phyloP scores from a whole-genome alignment of 2,113 vertebrate genomes.

The Anseranas semipalmata region DNA sequence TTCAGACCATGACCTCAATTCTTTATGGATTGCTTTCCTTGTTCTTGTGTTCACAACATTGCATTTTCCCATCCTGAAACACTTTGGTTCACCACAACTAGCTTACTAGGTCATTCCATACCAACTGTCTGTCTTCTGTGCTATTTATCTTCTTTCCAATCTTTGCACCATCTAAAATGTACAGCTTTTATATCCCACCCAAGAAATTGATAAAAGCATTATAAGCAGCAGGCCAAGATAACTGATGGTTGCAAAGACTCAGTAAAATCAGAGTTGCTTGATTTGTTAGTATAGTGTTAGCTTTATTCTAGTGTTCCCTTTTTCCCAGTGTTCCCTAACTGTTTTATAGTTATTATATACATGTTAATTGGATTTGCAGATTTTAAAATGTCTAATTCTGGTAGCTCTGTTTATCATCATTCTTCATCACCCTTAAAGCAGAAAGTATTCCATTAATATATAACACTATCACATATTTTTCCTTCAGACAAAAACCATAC shows the following conservation, averaged over 20 bases:
- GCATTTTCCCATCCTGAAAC: conserved; percentile 25
- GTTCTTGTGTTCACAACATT: conserved; percentile 57
- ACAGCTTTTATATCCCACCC: neutral
- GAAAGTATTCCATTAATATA: neutral
- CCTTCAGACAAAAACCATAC: neutral
- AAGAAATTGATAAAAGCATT: neutral
- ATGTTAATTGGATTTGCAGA: neutral
- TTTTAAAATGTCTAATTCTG: conserved; percentile 8
- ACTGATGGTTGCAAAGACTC: neutral
- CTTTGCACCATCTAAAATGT: neutral
- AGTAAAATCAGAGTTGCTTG: neutral
- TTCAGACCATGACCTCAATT: conserved; percentile 64
- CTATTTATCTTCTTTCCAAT: conserved; percentile 23
- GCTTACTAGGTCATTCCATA: conserved; percentile 31
- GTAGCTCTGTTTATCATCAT: neutral
- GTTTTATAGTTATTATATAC: neutral
- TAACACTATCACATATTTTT: neutral
- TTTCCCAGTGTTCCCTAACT: neutral
- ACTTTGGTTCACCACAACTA: conserved; percentile 53
- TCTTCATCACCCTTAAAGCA: neutral
- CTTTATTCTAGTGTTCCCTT: neutral
- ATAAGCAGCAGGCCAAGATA: neutral
- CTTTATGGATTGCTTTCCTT: conserved; percentile 58
- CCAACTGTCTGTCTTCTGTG: neutral
- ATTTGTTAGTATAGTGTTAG: neutral